A percentile compares a stretch with the other conserved stretches of the same genome.
Evolutionary conservation across 2,797 vertebrate species (phyloP).

Genomic region (Crocodylus rhombifer): DNA sequence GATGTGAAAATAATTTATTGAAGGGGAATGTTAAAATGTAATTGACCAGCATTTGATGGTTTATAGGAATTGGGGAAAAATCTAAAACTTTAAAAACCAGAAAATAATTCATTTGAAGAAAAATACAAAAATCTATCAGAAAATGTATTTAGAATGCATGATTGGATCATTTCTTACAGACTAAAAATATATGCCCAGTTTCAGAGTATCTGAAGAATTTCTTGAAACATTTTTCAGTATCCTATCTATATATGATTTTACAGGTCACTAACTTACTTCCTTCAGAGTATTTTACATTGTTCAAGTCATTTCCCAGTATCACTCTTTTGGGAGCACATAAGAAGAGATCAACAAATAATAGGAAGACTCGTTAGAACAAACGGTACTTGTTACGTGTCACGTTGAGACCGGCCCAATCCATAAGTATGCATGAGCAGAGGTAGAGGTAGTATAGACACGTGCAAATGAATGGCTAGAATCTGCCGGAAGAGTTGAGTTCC

Average conservation of each 20-base stretch:
- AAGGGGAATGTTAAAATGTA: neutral
- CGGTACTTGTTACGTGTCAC: neutral
- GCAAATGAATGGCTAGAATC: neutral
- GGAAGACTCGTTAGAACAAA: neutral
- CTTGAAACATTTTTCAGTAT: neutral
- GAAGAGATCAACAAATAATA: neutral
- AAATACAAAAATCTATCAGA: neutral
- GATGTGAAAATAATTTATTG: neutral
- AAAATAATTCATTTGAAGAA: neutral
- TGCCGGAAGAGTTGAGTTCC: constrained; percentile 21
- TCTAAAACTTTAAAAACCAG: neutral
- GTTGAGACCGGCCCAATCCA: neutral
- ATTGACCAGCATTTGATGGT: neutral
- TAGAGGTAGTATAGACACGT: neutral
- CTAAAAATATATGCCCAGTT: neutral
- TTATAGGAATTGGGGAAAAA: neutral
- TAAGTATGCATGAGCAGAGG: neutral
- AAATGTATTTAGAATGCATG: neutral
- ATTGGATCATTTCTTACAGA: neutral
- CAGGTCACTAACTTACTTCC: neutral
- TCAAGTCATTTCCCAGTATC: neutral
- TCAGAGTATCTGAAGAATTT: neutral
- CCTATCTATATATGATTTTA: neutral
- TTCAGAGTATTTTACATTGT: neutral
- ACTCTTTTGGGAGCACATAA: neutral